These are phyloP conservation scores for Clitarchus hookeri DNA, from an alignment of 2,888 invertebrate species.

Conservation along the genomic window DNA sequence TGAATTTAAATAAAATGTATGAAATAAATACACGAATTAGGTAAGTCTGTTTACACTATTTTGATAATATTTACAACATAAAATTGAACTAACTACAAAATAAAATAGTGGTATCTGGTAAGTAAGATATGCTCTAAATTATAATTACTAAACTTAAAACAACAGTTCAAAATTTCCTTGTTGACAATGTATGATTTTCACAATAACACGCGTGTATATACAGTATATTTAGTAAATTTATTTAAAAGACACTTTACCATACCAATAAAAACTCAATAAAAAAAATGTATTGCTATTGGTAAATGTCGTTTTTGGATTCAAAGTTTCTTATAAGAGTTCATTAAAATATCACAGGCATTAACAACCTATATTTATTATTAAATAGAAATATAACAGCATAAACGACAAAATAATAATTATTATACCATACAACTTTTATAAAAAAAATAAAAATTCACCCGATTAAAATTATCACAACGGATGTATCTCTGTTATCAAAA, in stretches of 20 bases:
- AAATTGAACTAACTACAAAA: too few relatives aligned
- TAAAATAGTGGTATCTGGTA: too few relatives aligned
- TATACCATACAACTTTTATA: background rate
- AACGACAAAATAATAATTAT: background rate
- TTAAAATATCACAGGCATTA: slow-evolving; percentile 7
- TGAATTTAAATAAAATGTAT: too few relatives aligned
- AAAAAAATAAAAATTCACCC: background rate
- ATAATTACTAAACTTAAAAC: too few relatives aligned
- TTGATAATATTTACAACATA: too few relatives aligned
- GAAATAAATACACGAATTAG: too few relatives aligned
- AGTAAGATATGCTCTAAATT: too few relatives aligned
- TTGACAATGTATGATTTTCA: too few relatives aligned
- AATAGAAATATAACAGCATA: background rate
- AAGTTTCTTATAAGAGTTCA: background rate
- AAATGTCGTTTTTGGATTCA: background rate
- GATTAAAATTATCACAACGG: too few relatives aligned
- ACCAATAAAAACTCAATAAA: background rate
- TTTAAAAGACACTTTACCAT: background rate
- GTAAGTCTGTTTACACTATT: too few relatives aligned
- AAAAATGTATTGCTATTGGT: background rate
- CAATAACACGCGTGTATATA: too few relatives aligned
- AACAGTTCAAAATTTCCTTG: too few relatives aligned
- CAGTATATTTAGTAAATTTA: background rate
- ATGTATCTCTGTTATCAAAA: background rate
- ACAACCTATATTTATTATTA: background rate